Conservation (phyloP, 1,140 invertebrate genomes). For the Trissolcus basalis region DNA sequence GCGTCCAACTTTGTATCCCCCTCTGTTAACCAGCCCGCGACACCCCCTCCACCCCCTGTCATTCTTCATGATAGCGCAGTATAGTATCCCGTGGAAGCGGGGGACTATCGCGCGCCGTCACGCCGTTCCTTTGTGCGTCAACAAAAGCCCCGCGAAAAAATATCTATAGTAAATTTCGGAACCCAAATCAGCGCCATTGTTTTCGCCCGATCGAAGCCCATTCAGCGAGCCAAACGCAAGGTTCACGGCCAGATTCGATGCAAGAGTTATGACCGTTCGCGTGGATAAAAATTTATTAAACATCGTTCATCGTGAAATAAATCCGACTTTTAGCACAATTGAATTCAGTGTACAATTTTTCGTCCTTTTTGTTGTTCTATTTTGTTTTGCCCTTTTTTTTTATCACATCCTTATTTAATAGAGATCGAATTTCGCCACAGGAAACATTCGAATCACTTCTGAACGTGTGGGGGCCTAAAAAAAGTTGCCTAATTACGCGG, state of each 20-base stretch:
- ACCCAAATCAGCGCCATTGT: constrained; percentile 47
- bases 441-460: too few relatives aligned
- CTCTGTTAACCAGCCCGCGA: constrained; percentile 60
- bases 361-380: not conserved
- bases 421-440: too few relatives aligned
- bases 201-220: constrained; percentile 34
- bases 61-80: constrained; percentile 64
- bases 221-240: constrained; percentile 15
- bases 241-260: constrained; percentile 26
- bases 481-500: not conserved
- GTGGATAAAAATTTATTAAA: constrained; percentile 37
- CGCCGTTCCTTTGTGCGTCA: constrained; percentile 69
- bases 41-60: constrained; percentile 58
- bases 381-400: too few relatives aligned
- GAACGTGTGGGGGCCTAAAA: too few relatives aligned
- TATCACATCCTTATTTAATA: too few relatives aligned
- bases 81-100: constrained; percentile 54
- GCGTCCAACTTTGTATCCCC: constrained; percentile 69
- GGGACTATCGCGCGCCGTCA: constrained; percentile 65
- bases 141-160: constrained; percentile 65
- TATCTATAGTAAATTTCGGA: constrained; percentile 48
- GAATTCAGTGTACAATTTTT: constrained; percentile 1
- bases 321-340: constrained; percentile 6
- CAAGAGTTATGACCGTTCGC: constrained; percentile 31
- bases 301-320: constrained; percentile 20